phyloP scores from a whole-genome alignment of 23 tunicate genomes.

The Styela plicata region DNA sequence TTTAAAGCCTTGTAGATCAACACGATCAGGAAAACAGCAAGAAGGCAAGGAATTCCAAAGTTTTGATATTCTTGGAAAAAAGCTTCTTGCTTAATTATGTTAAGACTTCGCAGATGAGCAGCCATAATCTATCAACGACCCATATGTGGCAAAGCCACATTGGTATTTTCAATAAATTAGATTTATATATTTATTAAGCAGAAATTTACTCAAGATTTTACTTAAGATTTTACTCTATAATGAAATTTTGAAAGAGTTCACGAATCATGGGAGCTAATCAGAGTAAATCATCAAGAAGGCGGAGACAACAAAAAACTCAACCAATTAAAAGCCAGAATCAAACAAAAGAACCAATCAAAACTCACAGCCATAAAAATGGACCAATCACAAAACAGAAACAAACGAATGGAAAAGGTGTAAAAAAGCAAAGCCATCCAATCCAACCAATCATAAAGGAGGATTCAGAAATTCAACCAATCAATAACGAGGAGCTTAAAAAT shows the following conservation, averaged over 20 bases:
- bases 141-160: no score
- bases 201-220: no score
- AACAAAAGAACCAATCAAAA: neutral
- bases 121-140: no score
- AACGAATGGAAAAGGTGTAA: neutral
- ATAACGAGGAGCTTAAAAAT: neutral
- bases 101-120: no score
- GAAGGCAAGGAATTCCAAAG: no score
- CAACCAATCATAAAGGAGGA: neutral
- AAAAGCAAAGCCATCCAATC: neutral
- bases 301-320: neutral
- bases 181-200: no score
- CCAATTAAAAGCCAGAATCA: neutral
- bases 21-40: no score
- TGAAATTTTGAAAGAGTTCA: neutral
- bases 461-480: neutral
- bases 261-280: constrained; percentile 5
- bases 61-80: no score
- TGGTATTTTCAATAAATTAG: no score
- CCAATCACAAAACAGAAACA: neutral
- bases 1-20: no score
- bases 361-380: neutral
- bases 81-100: no score
- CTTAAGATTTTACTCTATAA: neutral
- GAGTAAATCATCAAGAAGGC: neutral